A percentile compares a stretch with the other conserved stretches of the same genome.
Conservation (phyloP, 2,888 invertebrate species). For the Zaprionus lineosus region DNA sequence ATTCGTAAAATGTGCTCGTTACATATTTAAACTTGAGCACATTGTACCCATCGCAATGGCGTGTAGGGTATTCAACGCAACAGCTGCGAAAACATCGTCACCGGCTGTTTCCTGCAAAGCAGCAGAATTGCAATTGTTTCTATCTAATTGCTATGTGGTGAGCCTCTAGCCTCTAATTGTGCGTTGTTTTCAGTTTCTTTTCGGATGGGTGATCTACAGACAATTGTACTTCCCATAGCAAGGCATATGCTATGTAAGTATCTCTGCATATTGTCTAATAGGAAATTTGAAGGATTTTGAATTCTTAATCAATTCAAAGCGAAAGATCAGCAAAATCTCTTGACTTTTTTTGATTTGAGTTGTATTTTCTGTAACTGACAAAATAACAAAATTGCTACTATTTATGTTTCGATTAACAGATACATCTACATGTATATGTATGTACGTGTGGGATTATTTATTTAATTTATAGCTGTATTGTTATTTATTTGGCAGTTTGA, state of each 20-base stretch:
- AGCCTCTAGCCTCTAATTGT: slow-evolving; percentile 44
- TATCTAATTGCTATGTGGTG: slow-evolving; percentile 56
- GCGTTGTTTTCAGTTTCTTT: slow-evolving; percentile 9
- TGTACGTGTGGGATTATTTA: slow-evolving; percentile 46
- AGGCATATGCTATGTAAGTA: slow-evolving; percentile 19
- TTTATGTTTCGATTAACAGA: slow-evolving; percentile 21
- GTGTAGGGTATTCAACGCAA: slow-evolving; percentile 13
- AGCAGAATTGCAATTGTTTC: slow-evolving; percentile 51
- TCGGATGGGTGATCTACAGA: slow-evolving; percentile 37
- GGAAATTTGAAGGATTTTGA: slow-evolving; percentile 63
- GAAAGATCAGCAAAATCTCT: slow-evolving; percentile 55
- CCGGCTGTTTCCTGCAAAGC: slow-evolving; percentile 27
- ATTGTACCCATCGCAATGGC: too few species aligned
- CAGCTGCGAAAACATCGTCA: slow-evolving; percentile 48
- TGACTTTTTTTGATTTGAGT: slow-evolving; percentile 54
- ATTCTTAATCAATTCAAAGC: slow-evolving; percentile 67
- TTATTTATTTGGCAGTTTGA: slow-evolving; percentile 69
- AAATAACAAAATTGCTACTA: slow-evolving; percentile 47
- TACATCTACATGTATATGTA: slow-evolving; percentile 4
- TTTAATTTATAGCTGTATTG: slow-evolving; percentile 76
- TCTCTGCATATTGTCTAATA: slow-evolving; percentile 1
- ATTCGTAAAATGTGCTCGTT: too few species aligned
- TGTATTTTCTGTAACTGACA: too few species aligned
- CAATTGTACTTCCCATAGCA: slow-evolving; percentile 47
- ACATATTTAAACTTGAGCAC: too few species aligned